phyloP scores from a whole-genome alignment of 2,113 vertebrate species.

The Nothocercus nigrocapillus region DNA sequence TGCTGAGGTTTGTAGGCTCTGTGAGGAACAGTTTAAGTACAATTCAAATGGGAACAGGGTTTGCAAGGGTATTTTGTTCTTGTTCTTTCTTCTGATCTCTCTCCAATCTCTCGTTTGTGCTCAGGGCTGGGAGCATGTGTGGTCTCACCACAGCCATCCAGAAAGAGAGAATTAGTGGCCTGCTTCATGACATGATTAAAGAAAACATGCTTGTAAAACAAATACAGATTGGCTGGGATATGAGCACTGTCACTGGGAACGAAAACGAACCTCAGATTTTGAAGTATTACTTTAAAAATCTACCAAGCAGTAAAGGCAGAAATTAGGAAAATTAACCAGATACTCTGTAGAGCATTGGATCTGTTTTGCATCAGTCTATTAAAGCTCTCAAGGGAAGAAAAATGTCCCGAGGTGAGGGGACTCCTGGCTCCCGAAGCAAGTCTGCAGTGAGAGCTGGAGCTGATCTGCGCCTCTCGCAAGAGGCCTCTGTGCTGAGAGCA shows the following conservation, averaged over 20 bases:
- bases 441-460: background rate
- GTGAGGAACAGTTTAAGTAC: background rate
- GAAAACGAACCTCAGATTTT: background rate
- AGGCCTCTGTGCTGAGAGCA: background rate
- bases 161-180: slow-evolving; percentile 48
- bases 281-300: background rate
- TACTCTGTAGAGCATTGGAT: background rate
- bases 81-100: slow-evolving; percentile 13
- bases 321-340: background rate
- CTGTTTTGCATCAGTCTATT: background rate
- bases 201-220: slow-evolving; percentile 21
- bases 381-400: background rate
- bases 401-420: background rate
- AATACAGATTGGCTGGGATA: background rate
- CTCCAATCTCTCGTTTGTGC: background rate
- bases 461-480: background rate
- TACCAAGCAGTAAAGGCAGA: background rate
- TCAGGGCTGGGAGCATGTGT: background rate
- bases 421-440: background rate
- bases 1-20: background rate
- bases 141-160: slow-evolving; percentile 33
- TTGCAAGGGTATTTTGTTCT: background rate
- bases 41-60: background rate
- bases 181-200: slow-evolving; percentile 23
- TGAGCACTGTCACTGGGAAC: background rate